Evolutionary conservation across 2,113 vertebrate species (phyloP).

Genomic region (Marcusenius ussheri): DNA sequence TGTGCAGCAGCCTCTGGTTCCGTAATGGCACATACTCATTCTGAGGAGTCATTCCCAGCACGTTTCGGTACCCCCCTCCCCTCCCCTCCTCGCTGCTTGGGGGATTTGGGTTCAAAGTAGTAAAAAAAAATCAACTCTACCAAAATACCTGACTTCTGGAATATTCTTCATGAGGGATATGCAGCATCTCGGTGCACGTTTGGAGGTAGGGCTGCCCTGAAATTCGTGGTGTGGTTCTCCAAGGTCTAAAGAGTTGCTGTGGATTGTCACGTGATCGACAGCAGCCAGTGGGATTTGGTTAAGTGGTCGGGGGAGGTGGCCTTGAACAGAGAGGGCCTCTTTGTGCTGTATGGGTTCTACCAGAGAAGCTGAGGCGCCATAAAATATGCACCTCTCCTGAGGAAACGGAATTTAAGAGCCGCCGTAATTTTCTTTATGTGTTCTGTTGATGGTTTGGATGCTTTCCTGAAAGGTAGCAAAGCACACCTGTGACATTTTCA

Average conservation of each 20-base stretch:
- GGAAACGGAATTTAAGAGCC: not conserved
- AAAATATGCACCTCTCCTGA: not conserved
- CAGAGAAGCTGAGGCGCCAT: not conserved
- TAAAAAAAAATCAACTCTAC: not conserved
- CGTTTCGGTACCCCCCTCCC: constrained; percentile 27
- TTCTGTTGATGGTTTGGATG: constrained; percentile 6
- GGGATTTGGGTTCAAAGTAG: constrained; percentile 3
- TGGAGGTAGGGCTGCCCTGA: not conserved
- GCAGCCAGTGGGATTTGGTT: constrained; percentile 7
- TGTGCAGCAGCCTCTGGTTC: constrained; percentile 29
- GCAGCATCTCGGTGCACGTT: constrained; percentile 1
- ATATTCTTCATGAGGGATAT: constrained; percentile 9
- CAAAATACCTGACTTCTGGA: not conserved
- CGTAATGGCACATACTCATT: constrained; percentile 23
- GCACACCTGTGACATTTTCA: not conserved
- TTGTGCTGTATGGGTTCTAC: not conserved
- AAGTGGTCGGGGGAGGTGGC: not conserved
- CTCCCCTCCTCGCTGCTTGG: not conserved
- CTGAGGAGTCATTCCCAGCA: constrained; percentile 16
- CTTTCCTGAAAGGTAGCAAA: not conserved
- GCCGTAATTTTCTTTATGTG: not conserved
- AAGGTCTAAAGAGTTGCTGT: constrained; percentile 21
- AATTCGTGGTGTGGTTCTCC: constrained; percentile 21
- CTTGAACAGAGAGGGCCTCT: not conserved
- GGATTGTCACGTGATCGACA: constrained; percentile 22